Percentiles rank a stretch among this genome's conserved stretches.
Conservation (phyloP, 2,888 invertebrate species). For the Brachycybe producta region DNA sequence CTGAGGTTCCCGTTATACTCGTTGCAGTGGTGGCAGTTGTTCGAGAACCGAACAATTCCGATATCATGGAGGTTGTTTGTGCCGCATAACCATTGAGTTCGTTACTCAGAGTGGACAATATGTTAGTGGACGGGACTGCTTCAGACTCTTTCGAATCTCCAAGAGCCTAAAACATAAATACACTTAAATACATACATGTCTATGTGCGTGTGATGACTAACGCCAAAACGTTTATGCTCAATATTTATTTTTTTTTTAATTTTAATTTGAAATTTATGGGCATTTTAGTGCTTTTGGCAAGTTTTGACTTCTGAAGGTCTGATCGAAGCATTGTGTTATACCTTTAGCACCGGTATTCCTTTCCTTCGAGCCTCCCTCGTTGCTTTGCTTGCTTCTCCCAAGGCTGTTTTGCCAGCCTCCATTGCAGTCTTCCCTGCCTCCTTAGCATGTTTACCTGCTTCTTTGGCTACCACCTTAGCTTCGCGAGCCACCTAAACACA, state of each 20-base stretch:
- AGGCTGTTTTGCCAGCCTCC: conserved; percentile 72
- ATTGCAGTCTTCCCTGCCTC: conserved; percentile 73
- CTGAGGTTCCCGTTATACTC: conserved; percentile 17
- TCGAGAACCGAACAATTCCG: conserved; percentile 67
- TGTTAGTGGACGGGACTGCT: conserved; percentile 23
- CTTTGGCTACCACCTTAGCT: conserved; percentile 76
- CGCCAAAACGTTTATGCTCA: too few species aligned
- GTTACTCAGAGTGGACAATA: conserved; percentile 73
- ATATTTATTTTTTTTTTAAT: too few species aligned
- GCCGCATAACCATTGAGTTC: conserved; percentile 86
- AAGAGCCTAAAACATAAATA: conserved; percentile 32
- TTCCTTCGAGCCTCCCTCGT: conserved; percentile 78
- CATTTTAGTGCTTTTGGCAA: too few species aligned
- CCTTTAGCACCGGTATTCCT: conserved; percentile 68
- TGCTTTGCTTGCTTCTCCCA: conserved; percentile 80
- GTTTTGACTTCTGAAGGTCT: too few species aligned
- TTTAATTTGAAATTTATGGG: too few species aligned
- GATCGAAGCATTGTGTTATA: too few species aligned
- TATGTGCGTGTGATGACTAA: too few species aligned
- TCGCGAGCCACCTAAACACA: conserved; percentile 58
- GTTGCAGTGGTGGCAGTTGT: conserved; percentile 21
- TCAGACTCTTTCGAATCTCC: conserved; percentile 37
- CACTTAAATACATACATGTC: too few species aligned
- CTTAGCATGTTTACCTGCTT: conserved; percentile 63
- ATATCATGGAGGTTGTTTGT: conserved; percentile 85